These are phyloP conservation scores for Drosophila colorata DNA, from an alignment of 2,888 invertebrate genomes.

Conservation along the genomic window DNA sequence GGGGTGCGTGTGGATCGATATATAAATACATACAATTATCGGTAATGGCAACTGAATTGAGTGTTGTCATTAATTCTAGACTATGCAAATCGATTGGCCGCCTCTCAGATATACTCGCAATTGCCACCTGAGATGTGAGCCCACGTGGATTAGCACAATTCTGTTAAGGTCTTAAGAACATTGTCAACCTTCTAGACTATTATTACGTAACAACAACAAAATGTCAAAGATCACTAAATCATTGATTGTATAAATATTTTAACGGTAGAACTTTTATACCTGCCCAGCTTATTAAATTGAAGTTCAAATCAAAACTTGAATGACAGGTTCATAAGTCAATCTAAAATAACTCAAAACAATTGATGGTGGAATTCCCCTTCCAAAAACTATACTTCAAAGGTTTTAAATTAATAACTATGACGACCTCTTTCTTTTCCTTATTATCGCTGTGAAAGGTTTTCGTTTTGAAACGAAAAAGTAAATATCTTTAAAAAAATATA, in stretches of 20 bases:
- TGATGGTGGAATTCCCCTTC: neutral
- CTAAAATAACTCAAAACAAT: neutral
- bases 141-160: neutral
- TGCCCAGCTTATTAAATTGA: no score
- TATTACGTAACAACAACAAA: neutral
- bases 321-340: neutral
- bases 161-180: neutral
- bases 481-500: neutral
- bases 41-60: slow-evolving; percentile 22
- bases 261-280: no score
- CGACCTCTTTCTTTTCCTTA: no score
- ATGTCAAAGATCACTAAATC: neutral
- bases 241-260: no score
- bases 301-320: neutral
- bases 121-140: neutral
- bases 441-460: no score
- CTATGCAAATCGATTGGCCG: neutral
- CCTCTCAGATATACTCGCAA: neutral
- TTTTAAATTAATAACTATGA: no score
- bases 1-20: neutral
- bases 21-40: slow-evolving; percentile 1
- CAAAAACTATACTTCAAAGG: no score
- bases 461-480: neutral
- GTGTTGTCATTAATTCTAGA: neutral
- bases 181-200: neutral